These are phyloP conservation scores for Daboia siamensis DNA, from an alignment of 2,113 vertebrate genomes.

Conservation along the genomic window DNA sequence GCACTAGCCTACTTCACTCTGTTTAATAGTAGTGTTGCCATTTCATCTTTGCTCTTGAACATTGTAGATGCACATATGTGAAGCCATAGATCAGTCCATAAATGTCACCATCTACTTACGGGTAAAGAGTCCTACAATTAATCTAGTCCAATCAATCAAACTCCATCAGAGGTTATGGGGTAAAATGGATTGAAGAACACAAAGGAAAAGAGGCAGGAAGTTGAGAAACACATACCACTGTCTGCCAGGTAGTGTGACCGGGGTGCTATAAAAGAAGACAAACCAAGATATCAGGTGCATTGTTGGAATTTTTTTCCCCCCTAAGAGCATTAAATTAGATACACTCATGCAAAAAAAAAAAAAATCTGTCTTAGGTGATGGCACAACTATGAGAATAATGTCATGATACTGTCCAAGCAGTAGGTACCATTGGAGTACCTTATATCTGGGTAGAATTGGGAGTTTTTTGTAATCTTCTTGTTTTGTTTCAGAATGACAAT, in stretches of 20 bases:
- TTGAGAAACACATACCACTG: conserved; percentile 79
- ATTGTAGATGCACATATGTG: background rate
- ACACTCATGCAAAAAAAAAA: background rate
- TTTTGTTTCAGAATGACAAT: background rate
- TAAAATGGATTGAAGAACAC: accelerated
- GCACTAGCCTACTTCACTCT: background rate
- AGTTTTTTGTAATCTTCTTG: background rate
- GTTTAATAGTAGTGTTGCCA: background rate
- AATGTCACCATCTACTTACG: background rate
- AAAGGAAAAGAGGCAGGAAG: background rate
- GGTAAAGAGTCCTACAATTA: background rate
- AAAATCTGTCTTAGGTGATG: background rate
- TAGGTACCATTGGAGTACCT: background rate
- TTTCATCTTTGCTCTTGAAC: background rate
- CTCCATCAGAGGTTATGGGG: background rate
- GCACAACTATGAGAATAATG: background rate
- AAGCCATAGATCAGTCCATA: background rate
- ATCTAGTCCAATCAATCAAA: background rate
- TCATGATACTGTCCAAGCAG: background rate
- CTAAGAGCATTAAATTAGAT: background rate
- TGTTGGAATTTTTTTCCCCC: background rate
- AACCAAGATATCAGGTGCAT: background rate
- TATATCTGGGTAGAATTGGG: background rate
- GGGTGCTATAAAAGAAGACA: conserved; percentile 77
- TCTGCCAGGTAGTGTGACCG: conserved; percentile 84